Base-by-base conservation (phyloP, 2,113 vertebrate species). In the Sciurus niger region DNA sequence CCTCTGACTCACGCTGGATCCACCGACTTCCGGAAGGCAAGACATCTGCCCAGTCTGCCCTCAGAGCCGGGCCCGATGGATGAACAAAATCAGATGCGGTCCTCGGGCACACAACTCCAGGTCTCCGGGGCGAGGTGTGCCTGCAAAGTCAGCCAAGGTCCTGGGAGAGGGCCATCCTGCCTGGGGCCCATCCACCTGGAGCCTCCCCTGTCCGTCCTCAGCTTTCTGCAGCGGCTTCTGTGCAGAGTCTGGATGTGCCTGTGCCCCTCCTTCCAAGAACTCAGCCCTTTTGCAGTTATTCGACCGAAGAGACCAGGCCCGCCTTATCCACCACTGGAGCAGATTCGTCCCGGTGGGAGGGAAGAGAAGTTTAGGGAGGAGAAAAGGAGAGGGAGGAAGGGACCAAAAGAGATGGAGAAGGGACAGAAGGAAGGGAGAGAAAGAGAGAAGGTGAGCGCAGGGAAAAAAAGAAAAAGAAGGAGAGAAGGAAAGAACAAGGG, bases 51-150 rank as follows among this genome's bases (percentile, higher is more conserved):
- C 25, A 37, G 32, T 4, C 76, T 43, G 68, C 28, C 73, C 78
- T 63, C 63, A 0, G 58, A 22, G 53, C 37, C 16, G 53, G 48
- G 37, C 30, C n/a, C 8, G 1, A 0, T 2, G 32, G 34, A 53
- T 11, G 65, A 76, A 40, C 34, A 20, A 16, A 76, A 12, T 14
- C 63, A 92, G 34, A 22, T 24, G 0, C 0, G 9, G 22, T 37
- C 73, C 1, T 67, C 46, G 34, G 37, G 55, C 78, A 72, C 20
- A 40, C 20, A 11, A 2, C 8, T 11, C 22, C 9, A 1, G 0
- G 4, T 14, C 53, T 32, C 25, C 1, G 0, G 0, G 16, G 43
- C 0, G 0, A 87, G n/a, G 51, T 4, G 6, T 9, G 4, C 11
- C 60, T 53, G 40, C n/a, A 32, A 4, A 25, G 0, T 0, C 25